These are phyloP conservation scores for Sitobion miscanthi DNA, from an alignment of 1,140 invertebrate species.

Conservation along the genomic window DNA sequence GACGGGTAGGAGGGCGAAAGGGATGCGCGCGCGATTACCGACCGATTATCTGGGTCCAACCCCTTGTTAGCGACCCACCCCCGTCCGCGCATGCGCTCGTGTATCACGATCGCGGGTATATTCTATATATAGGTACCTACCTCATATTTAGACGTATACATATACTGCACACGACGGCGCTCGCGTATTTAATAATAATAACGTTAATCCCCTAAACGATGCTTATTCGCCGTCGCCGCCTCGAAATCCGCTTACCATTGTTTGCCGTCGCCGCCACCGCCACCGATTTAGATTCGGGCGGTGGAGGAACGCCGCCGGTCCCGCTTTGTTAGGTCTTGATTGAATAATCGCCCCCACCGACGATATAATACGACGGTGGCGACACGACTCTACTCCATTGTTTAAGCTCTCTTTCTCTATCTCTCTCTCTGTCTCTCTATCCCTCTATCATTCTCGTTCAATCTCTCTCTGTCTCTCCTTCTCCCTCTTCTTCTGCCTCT, in stretches of 20 bases:
- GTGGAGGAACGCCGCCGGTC: neutral
- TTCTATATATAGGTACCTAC: neutral
- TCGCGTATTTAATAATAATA: constrained; percentile 31
- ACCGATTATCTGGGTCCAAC: constrained; percentile 55
- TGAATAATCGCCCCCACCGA: constrained; percentile 43
- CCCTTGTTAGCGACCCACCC: constrained; percentile 28
- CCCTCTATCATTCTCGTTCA: too few relatives aligned
- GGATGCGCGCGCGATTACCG: constrained; percentile 49
- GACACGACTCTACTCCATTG: constrained; percentile 1
- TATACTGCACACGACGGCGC: neutral
- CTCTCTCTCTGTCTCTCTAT: neutral
- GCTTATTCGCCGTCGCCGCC: constrained; percentile 35
- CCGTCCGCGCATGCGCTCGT: constrained; percentile 15
- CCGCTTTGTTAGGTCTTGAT: constrained; percentile 51
- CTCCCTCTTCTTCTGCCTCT: neutral
- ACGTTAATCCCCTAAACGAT: constrained; percentile 44
- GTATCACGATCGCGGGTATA: neutral
- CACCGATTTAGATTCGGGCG: constrained; percentile 1
- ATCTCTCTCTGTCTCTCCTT: neutral
- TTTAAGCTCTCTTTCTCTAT: constrained; percentile 2
- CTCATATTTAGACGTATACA: neutral
- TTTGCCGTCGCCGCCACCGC: constrained; percentile 12
- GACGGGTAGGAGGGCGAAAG: neutral
- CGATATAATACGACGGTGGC: neutral
- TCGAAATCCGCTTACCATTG: constrained; percentile 53